Evolutionary conservation across 2,888 invertebrate species (phyloP), one percentile per base, ranked within the genome.

Genomic region (Zeuzera pyrina): DNA sequence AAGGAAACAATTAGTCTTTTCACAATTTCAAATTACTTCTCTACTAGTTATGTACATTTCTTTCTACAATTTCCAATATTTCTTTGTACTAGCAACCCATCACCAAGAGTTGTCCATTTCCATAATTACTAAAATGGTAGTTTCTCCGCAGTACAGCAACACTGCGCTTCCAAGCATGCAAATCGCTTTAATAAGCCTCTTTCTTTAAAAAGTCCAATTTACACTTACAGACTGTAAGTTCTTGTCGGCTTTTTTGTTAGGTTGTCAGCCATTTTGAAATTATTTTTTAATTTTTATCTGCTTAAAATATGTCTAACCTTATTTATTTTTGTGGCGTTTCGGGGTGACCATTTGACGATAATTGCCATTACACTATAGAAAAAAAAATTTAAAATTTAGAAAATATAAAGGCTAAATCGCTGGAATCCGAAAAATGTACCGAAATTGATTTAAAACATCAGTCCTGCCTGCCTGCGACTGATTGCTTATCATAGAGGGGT

Each of bases 231-330:
- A n/a, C n/a, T n/a, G n/a, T n/a, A n/a, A n/a, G n/a, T n/a, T n/a
- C n/a, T n/a, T n/a, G n/a, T n/a, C n/a, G n/a, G n/a, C n/a, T n/a
- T n/a, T n/a, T 12, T 11, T 25, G 25, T 25, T 25, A 25, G 25
- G 7, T 25, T n/a, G 4, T 25, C 12, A 13, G 25, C 25, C 25
- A 22, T 11, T n/a, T n/a, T 11, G 25, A 25, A 12, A 25, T 8
- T 7, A 14, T 27, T 15, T 3, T n/a, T 41, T 36, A 43, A 46
- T 49, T 47, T 48, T 40, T 45, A 48, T 53, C 55, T 52, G 49
- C 69, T 73, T 71, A 72, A 66, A 65, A 47, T 39, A 60, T 61
- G 49, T 74, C 74, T 77, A 76, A 77, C 74, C 76, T 77, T 74
- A 64, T 53, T 39, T 46, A 53, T 48, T 49, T 54, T 52, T 60